Percentiles rank a stretch among this genome's conserved stretches.
Evolutionary conservation across 2,888 invertebrate species (phyloP).

Genomic region (Clunio marinus): DNA sequence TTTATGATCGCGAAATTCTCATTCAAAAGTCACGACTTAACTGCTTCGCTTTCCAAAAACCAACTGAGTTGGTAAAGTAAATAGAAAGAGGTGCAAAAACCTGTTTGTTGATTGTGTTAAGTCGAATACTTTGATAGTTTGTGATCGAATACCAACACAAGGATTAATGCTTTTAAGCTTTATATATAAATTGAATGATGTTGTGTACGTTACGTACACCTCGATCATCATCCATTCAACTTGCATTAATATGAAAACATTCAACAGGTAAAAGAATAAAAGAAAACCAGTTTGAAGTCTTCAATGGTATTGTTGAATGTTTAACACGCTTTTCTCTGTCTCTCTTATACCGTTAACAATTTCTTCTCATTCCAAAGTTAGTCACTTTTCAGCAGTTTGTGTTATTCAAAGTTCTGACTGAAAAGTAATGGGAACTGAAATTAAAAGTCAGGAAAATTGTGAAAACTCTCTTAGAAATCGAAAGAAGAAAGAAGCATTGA

Average conservation of each 20-base stretch:
- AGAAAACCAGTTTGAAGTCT: not conserved
- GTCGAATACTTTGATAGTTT: no score
- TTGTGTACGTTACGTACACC: no score
- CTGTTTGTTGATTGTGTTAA: slow-evolving; percentile 25
- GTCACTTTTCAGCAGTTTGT: no score
- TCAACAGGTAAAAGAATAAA: slow-evolving; percentile 18
- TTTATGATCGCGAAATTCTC: not conserved
- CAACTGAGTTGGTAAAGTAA: slow-evolving; percentile 35
- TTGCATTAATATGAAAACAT: not conserved
- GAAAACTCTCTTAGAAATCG: slow-evolving; percentile 17
- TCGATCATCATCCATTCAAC: no score
- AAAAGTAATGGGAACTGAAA: slow-evolving; percentile 35
- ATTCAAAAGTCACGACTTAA: slow-evolving; percentile 18
- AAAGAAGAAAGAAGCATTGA: slow-evolving; percentile 8
- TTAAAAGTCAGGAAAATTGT: slow-evolving; percentile 30
- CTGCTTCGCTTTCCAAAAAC: slow-evolving; percentile 35
- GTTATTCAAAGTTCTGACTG: slow-evolving; percentile 22
- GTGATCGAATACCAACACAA: not conserved
- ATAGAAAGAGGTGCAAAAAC: slow-evolving; percentile 38
- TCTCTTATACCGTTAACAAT: slow-evolving; percentile 8
- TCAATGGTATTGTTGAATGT: not conserved
- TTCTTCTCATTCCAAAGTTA: not conserved
- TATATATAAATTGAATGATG: no score
- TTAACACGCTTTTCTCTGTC: slow-evolving; percentile 7
- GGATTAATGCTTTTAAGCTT: not conserved